Conservation (phyloP, 2,113 vertebrate genomes). For the Heloderma charlesbogerti region DNA sequence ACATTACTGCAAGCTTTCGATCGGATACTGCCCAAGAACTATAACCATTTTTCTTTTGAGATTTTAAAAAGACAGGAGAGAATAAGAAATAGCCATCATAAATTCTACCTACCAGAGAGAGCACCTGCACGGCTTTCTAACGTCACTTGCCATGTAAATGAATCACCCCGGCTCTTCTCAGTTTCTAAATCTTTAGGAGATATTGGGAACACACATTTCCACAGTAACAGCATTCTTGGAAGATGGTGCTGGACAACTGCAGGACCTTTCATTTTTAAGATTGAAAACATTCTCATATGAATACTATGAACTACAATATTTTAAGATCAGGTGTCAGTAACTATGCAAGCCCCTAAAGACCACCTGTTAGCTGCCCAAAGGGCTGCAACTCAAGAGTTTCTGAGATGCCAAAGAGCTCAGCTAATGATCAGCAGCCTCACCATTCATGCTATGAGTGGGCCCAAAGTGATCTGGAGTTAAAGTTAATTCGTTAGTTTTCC, state of each 20-base stretch:
- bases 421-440: not conserved
- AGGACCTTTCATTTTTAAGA: slow-evolving; percentile 80
- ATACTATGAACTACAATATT: not conserved
- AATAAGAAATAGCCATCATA: slow-evolving; percentile 6
- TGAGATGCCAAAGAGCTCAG: not conserved
- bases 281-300: slow-evolving; percentile 23
- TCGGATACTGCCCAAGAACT: too few relatives aligned
- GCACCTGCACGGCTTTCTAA: slow-evolving; percentile 93
- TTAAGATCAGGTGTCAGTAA: not conserved
- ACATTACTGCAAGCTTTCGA: too few relatives aligned
- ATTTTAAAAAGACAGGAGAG: slow-evolving; percentile 18
- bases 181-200: slow-evolving; percentile 89
- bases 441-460: not conserved
- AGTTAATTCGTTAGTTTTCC: not conserved
- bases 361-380: too few relatives aligned
- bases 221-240: slow-evolving; percentile 86
- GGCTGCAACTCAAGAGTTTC: not conserved
- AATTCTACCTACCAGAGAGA: slow-evolving; percentile 84
- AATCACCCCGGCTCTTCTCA: slow-evolving; percentile 90
- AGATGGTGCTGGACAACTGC: slow-evolving; percentile 88
- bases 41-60: slow-evolving; percentile 13
- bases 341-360: not conserved
- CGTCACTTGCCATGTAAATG: slow-evolving; percentile 95
- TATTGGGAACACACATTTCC: slow-evolving; percentile 90
- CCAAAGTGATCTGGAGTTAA: not conserved